phyloP scores from a whole-genome alignment of 2,888 invertebrate genomes.

The Falcaria lacertinaria region DNA sequence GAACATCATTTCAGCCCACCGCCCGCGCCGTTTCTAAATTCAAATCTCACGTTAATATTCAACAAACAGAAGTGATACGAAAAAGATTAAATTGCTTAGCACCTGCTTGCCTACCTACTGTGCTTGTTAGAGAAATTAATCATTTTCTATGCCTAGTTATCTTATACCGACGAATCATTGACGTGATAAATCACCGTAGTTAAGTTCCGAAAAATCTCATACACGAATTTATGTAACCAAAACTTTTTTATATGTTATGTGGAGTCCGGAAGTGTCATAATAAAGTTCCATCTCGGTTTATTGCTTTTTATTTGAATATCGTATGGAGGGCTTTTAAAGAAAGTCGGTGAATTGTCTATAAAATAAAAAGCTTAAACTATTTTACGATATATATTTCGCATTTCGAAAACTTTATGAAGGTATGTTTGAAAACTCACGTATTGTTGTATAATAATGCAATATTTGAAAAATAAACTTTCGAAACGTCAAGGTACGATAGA shows the following conservation, averaged over 20 bases:
- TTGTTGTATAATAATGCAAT: too few relatives aligned
- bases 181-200: background rate
- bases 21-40: too few relatives aligned
- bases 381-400: too few relatives aligned
- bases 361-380: background rate
- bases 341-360: background rate
- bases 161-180: background rate
- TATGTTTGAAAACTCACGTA: too few relatives aligned
- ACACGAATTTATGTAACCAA: background rate
- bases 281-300: background rate
- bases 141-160: background rate
- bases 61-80: too few relatives aligned
- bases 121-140: too few relatives aligned
- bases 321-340: background rate
- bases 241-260: background rate
- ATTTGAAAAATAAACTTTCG: too few relatives aligned
- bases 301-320: background rate
- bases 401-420: too few relatives aligned
- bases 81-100: background rate
- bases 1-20: too few relatives aligned
- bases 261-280: background rate
- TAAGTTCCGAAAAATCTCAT: background rate
- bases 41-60: too few relatives aligned
- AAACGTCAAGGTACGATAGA: too few relatives aligned
- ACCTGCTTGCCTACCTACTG: background rate